Base-by-base conservation (phyloP, 1,140 invertebrate species). In the Trichogramma pretiosum region DNA sequence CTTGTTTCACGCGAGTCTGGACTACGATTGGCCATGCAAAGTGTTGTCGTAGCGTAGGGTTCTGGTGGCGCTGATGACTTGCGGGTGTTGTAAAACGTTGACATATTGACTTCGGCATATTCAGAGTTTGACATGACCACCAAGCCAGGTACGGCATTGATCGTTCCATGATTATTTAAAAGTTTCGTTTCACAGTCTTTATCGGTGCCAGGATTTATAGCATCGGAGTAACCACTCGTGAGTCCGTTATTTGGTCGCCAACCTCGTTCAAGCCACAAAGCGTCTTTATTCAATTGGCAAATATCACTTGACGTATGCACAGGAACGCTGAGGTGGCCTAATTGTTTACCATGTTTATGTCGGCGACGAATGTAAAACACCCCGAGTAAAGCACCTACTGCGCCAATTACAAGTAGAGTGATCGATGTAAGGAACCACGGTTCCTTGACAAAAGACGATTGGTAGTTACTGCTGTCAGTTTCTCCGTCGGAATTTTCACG, bases 21-120 rank as follows among this genome's bases (percentile, higher is more conserved):
- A 54, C 74, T 65, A 54, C 75, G 55, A 52, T 67, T 57, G 33
- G 73, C 44, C 53, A 76, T 59, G 57, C 74, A 76, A 13, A 86
- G 65, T 34, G 86, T 88, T 2, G 87, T 89, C 0, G 87, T 90
- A 1, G 87, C 87, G 61, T 90, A 90, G 0, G 87, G 87, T 5
- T 72, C 70, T 0, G 84, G 85, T 0, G 85, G 84, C 50, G 81
- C 81, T 52, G 82, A 81, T 41, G 77, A 78, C 60, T 79, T 76
- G 26, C 71, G 74, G 13, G 71, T 80, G 50, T 86, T 87, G 64
- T 89, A 88, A 59, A 89, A 90, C 0, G 85, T 89, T 10, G 83
- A 85, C 48, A 89, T 59, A 57, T 87, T 84, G 1, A 87, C 84
- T 68, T 87, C 84, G 0, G 85, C 84, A 54, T 87, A 87, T 55